phyloP scores from a whole-genome alignment of 1,140 invertebrate genomes.

The Zaprionus ghesquierei region DNA sequence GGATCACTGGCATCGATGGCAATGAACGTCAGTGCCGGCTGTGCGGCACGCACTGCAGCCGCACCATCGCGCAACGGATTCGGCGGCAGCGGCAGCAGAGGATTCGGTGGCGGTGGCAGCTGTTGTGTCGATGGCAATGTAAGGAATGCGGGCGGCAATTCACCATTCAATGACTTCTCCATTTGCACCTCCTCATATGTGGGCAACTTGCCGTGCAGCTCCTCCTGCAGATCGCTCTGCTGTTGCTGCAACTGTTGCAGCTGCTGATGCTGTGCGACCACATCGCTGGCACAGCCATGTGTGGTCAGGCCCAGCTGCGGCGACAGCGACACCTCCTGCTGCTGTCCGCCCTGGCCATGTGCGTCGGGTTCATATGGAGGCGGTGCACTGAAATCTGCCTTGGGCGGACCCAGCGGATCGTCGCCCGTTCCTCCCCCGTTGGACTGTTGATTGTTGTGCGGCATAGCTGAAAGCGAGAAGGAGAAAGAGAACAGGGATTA shows the following conservation, averaged over 20 bases:
- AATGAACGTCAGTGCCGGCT: slow-evolving; percentile 87
- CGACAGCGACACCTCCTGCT: slow-evolving; percentile 46
- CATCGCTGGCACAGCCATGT: slow-evolving; percentile 8
- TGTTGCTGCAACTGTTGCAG: slow-evolving; percentile 39
- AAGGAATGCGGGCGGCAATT: slow-evolving; percentile 82
- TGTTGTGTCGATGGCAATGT: slow-evolving; percentile 64
- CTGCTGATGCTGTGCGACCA: slow-evolving; percentile 6
- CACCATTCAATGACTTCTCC: slow-evolving; percentile 91
- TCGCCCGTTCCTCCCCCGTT: slow-evolving; percentile 40
- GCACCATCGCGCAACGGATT: slow-evolving; percentile 82
- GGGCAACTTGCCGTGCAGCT: slow-evolving; percentile 89
- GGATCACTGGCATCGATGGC: slow-evolving; percentile 88
- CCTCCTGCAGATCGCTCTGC: slow-evolving; percentile 47
- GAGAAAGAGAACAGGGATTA: neutral
- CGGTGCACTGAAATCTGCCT: slow-evolving; percentile 91
- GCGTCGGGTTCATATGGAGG: slow-evolving; percentile 87
- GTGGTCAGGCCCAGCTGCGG: slow-evolving; percentile 49
- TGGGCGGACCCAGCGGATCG: slow-evolving; percentile 89
- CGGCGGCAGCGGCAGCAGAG: slow-evolving; percentile 65
- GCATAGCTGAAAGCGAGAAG: slow-evolving; percentile 57
- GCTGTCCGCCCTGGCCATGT: slow-evolving; percentile 39
- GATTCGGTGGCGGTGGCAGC: slow-evolving; percentile 65
- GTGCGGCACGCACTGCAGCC: slow-evolving; percentile 82
- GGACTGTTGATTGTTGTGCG: slow-evolving; percentile 66
- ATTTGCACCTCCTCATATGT: slow-evolving; percentile 95